phyloP scores from a whole-genome alignment of 2,888 invertebrate genomes.

The Caenorhabditis uteleia region DNA sequence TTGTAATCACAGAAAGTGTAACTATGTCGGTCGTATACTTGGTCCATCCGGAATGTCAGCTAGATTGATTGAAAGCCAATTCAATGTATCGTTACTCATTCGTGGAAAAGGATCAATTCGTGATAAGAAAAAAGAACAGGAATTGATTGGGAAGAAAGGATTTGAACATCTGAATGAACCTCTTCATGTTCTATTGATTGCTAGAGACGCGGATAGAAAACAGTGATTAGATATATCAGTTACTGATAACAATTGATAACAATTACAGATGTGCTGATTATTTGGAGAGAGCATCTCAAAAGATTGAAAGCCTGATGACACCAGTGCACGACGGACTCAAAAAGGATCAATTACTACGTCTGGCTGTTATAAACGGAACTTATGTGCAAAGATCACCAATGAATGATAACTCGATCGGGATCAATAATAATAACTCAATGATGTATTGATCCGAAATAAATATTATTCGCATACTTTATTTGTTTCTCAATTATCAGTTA shows the following conservation, averaged over 20 bases:
- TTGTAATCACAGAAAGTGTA: constrained; percentile 22
- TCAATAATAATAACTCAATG: no score
- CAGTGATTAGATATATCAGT: constrained; percentile 75
- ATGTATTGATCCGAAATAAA: no score
- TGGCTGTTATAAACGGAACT: constrained; percentile 98
- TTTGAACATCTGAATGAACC: constrained; percentile 61
- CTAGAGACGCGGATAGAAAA: constrained; percentile 35
- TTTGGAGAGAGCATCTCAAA: constrained; percentile 90
- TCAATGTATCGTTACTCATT: constrained; percentile 54
- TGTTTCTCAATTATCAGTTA: neutral
- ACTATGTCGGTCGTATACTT: constrained; percentile 62
- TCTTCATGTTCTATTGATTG: constrained; percentile 59
- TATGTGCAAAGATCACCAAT: constrained; percentile 14
- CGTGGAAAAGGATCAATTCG: constrained; percentile 44
- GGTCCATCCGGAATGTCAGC: constrained; percentile 65
- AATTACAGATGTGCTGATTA: constrained; percentile 78
- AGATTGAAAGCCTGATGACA: constrained; percentile 93
- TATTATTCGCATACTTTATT: no score
- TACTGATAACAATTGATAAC: neutral
- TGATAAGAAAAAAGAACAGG: constrained; percentile 44
- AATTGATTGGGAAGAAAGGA: constrained; percentile 47
- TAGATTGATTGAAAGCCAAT: constrained; percentile 57
- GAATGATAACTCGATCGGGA: neutral
- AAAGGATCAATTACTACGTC: constrained; percentile 95
- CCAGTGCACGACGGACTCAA: constrained; percentile 98